Percentiles rank a stretch among this genome's conserved stretches.
Evolutionary conservation across 2,797 vertebrate species (phyloP).

Genomic region (Syndactyla subalaris): DNA sequence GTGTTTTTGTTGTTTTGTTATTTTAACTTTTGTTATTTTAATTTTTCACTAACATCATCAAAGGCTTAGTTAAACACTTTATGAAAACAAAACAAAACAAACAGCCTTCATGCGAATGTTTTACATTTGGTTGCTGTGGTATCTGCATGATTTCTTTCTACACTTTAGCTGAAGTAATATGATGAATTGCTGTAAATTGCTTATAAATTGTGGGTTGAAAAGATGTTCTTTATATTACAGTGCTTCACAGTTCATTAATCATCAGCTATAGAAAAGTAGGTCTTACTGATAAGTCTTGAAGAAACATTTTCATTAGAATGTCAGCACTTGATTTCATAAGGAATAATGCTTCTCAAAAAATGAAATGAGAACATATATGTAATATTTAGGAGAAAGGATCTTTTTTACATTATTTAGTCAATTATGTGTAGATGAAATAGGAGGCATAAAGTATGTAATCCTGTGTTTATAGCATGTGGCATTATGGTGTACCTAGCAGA

Average conservation of each 20-base stretch:
- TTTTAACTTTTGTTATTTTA: background rate
- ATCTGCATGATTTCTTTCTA: background rate
- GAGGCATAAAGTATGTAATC: background rate
- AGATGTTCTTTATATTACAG: background rate
- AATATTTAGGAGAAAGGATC: background rate
- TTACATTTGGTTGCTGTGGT: background rate
- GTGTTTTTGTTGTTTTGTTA: background rate
- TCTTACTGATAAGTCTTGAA: background rate
- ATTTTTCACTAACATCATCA: background rate
- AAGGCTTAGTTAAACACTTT: background rate
- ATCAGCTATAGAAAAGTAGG: background rate
- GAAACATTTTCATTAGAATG: background rate
- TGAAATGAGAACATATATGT: background rate
- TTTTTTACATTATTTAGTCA: background rate
- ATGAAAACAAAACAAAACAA: background rate
- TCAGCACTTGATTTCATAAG: background rate
- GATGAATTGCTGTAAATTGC: background rate
- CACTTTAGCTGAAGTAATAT: background rate
- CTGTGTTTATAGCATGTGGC: slow-evolving; percentile 22
- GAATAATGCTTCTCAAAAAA: background rate
- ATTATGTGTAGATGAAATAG: background rate
- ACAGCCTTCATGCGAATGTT: background rate
- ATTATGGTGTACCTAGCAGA: background rate
- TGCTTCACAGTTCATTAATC: background rate
- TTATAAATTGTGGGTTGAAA: background rate